A percentile compares a stretch with the other conserved stretches of the same genome.
These are phyloP conservation scores for Spea hammondii DNA, from an alignment of 2,797 vertebrate genomes.

Conservation along the genomic window DNA sequence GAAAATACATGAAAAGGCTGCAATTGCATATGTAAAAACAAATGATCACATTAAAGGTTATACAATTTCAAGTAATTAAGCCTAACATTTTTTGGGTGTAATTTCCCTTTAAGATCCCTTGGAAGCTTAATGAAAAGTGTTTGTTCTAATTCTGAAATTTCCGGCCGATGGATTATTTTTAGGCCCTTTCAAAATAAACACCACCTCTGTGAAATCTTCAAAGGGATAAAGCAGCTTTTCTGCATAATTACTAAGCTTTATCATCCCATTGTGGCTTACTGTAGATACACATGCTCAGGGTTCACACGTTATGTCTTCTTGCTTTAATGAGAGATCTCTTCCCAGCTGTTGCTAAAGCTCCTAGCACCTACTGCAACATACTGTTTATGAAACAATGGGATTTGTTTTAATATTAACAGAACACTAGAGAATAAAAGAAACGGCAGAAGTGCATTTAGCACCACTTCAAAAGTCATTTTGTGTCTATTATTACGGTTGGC, in stretches of 20 bases:
- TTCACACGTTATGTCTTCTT: constrained; percentile 58
- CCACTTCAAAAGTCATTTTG: constrained; percentile 64
- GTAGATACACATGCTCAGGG: constrained; percentile 54
- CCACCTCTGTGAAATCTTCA: constrained; percentile 46
- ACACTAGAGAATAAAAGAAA: constrained; percentile 55
- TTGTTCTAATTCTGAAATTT: constrained; percentile 43
- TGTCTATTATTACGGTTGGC: constrained; percentile 51
- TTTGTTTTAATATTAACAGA: constrained; percentile 61
- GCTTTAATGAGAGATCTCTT: constrained; percentile 62
- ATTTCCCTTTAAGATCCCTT: constrained; percentile 20
- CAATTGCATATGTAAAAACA: not conserved
- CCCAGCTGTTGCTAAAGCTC: constrained; percentile 64
- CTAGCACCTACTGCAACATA: constrained; percentile 60
- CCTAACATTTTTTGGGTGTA: not conserved
- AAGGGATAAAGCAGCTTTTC: constrained; percentile 49
- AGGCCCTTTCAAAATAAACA: constrained; percentile 46
- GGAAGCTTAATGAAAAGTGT: constrained; percentile 21
- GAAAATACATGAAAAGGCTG: not conserved
- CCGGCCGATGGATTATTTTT: constrained; percentile 43
- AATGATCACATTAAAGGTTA: not conserved
- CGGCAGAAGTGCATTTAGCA: constrained; percentile 58
- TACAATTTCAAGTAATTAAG: not conserved
- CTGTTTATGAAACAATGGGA: constrained; percentile 67
- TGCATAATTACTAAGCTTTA: constrained; percentile 63
- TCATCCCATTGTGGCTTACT: constrained; percentile 66